Base-by-base conservation (phyloP, 2,888 invertebrate species). In the Tetramorium bicarinatum region DNA sequence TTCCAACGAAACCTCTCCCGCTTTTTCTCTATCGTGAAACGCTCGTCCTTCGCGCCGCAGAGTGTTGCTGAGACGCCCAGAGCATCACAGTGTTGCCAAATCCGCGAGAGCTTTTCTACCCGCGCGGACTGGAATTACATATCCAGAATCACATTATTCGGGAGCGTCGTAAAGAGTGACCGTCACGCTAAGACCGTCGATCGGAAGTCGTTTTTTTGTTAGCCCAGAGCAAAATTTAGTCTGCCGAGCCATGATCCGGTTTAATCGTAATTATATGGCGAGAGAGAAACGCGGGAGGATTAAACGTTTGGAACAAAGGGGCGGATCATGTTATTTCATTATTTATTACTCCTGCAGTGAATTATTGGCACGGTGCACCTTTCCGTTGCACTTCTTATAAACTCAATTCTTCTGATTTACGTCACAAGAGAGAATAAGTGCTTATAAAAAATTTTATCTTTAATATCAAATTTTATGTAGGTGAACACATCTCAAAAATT, bases 61-160 rank as follows among this genome's bases (percentile, higher is more conserved):
- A 93, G 94, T 94, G 94, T 94, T 91, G 92, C 90, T 92, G 91
- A 92, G 92, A 93, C 93, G 93, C 93, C 93, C 91, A 87, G 87
- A 91, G 91, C 92, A 93, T 93, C 92, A 91, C 90, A 89, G 88
- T 89, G 90, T 90, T 90, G 90, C 90, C 90, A 90, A 90, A 89
- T 90, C 90, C 90, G 90, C 87, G 88, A 87, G 76, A 88, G 88
- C 86, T 90, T 89, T 90, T 87, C 89, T 86, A 89, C 89, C 89
- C 84, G 82, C 71, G 49, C 49, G 77, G 44, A 74, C 86, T 62
- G 85, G 87, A 84, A 89, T 88, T 88, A 80, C 59, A 61, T 49
- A 71, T 85, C 75, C 82, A 87, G 89, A 88, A 89, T 85, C 85
- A 56, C 74, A 81, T 75, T 62, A 75, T 80, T 69, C 71, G 87